Conservation (phyloP, 2,797 vertebrate genomes). For the Sebastiscus tertius region DNA sequence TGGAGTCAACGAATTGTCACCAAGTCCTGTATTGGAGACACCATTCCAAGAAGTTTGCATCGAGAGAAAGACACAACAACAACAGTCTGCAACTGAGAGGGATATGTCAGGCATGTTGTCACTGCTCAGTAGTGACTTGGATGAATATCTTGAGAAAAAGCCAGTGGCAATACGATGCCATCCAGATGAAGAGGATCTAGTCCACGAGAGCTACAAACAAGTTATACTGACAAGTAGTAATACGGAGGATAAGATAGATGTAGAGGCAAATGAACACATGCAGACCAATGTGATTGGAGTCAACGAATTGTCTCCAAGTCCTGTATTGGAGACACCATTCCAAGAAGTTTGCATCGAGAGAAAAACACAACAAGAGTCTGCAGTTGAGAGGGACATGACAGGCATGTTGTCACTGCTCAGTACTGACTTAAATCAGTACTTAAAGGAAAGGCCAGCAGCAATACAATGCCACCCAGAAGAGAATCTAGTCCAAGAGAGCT, state of each 20-base stretch:
- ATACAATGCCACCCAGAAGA: background rate
- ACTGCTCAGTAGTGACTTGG: constrained; percentile 49
- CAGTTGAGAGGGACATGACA: constrained; percentile 34
- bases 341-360: background rate
- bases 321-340: background rate
- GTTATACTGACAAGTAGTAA: background rate
- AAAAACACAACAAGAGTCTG: background rate
- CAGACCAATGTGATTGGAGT: background rate
- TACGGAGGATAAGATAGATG: background rate
- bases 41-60: background rate
- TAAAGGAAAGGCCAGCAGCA: constrained; percentile 24
- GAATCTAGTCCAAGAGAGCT: constrained; percentile 34
- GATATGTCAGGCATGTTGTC: constrained; percentile 59
- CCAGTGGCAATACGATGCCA: background rate
- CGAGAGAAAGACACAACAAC: background rate
- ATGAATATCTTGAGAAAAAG: constrained; percentile 28
- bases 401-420: constrained; percentile 59
- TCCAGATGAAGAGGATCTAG: background rate
- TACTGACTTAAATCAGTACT: constrained; percentile 46
- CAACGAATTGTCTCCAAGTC: background rate
- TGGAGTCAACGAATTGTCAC: background rate
- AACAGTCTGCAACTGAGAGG: constrained; percentile 25
- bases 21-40: background rate
- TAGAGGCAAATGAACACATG: background rate
- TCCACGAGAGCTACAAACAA: constrained; percentile 46